phyloP scores from a whole-genome alignment of 2,797 vertebrate genomes.

The Propithecus perrieri region DNA sequence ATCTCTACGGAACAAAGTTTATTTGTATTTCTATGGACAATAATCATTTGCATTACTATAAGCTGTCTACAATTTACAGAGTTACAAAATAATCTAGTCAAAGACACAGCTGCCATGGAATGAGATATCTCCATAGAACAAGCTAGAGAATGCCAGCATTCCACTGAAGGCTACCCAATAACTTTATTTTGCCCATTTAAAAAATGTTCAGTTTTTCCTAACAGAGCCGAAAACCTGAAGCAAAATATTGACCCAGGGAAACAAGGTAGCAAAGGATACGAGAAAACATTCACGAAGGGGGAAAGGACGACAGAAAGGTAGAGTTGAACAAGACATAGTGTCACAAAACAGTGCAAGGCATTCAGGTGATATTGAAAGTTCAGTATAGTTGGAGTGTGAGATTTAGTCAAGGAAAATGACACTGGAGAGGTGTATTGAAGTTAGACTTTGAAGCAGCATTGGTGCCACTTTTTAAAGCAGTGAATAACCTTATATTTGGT shows the following conservation, averaged over 20 bases:
- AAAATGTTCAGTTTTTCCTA: not conserved
- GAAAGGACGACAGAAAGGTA: not conserved
- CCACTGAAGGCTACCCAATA: not conserved
- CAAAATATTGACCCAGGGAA: not conserved
- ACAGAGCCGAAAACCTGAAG: not conserved
- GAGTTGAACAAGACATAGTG: not conserved
- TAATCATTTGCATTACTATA: not conserved
- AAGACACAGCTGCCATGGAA: not conserved
- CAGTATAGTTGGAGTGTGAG: not conserved
- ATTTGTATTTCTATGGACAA: slow-evolving; percentile 23
- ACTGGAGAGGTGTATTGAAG: not conserved
- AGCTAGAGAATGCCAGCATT: not conserved
- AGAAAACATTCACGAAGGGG: not conserved
- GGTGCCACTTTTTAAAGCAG: not conserved
- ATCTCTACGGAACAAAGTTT: not conserved
- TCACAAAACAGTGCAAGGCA: not conserved
- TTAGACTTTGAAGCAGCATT: not conserved
- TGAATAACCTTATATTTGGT: not conserved
- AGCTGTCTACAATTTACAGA: not conserved
- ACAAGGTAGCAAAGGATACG: not conserved
- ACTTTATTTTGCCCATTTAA: not conserved
- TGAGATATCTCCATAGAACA: not conserved
- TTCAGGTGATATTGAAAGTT: not conserved
- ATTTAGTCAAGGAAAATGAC: not conserved
- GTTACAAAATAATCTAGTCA: slow-evolving; percentile 7